These are phyloP conservation scores for Psophia crepitans DNA, from an alignment of 2,113 vertebrate genomes.

Conservation along the genomic window DNA sequence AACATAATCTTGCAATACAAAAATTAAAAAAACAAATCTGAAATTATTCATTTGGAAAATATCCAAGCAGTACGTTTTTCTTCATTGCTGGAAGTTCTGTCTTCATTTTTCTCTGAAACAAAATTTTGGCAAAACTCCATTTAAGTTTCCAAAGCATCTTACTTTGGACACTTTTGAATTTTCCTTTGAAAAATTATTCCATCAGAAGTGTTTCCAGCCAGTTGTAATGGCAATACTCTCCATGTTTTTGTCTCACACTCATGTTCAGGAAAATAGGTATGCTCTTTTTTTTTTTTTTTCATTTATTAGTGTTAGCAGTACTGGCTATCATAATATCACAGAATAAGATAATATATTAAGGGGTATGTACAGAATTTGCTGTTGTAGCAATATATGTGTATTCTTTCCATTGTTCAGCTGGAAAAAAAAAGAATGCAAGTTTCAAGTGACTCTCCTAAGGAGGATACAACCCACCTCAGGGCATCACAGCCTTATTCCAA, in stretches of 20 bases:
- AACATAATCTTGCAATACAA: not conserved
- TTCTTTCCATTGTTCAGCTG: not conserved
- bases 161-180: not conserved
- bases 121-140: slow-evolving; percentile 26
- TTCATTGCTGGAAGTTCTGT: slow-evolving; percentile 31
- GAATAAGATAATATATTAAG: not conserved
- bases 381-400: not conserved
- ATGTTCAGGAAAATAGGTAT: not conserved
- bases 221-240: not conserved
- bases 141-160: slow-evolving; percentile 2
- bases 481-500: not conserved
- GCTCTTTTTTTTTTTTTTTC: not conserved
- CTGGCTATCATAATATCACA: not conserved
- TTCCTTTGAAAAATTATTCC: not conserved
- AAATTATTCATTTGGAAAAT: slow-evolving; percentile 13
- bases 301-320: not conserved
- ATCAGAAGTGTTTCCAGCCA: not conserved
- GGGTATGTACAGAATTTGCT: not conserved
- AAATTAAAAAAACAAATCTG: not conserved
- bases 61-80: slow-evolving; percentile 42
- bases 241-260: not conserved
- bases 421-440: not conserved
- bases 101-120: not conserved
- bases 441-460: not conserved
- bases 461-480: not conserved